Percentiles rank a stretch among this genome's conserved stretches.
Conservation (phyloP, 1,140 invertebrate genomes). For the Thalassaphorura encarpata region DNA sequence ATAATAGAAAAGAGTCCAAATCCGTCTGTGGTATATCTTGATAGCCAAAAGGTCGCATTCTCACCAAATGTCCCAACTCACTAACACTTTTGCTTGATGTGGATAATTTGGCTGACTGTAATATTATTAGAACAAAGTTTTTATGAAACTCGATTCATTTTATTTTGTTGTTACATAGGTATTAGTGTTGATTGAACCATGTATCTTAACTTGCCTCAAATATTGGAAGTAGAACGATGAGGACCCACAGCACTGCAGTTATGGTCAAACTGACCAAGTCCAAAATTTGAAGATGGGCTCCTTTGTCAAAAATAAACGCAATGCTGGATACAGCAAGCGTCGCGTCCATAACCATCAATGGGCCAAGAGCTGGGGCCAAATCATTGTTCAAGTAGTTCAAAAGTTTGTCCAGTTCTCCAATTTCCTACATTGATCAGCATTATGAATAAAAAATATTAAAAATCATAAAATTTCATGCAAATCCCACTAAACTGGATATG, state of each 20-base stretch:
- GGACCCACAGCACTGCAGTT: conserved; percentile 56
- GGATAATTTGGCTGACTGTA: conserved; percentile 64
- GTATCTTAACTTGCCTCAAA: conserved; percentile 54
- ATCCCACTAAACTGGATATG: background rate
- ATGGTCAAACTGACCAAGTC: conserved; percentile 45
- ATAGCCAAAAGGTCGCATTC: conserved; percentile 65
- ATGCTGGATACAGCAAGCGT: conserved; percentile 57
- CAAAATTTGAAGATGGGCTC: conserved; percentile 45
- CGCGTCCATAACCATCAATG: conserved; percentile 61
- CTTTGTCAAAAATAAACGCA: conserved; percentile 51
- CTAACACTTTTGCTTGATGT: conserved; percentile 57
- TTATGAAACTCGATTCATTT: too few species aligned
- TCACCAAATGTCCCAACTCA: conserved; percentile 61
- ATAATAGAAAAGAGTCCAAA: conserved; percentile 63
- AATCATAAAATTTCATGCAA: background rate
- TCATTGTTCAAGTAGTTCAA: conserved; percentile 62
- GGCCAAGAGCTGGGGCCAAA: conserved; percentile 56
- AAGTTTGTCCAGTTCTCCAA: conserved; percentile 61
- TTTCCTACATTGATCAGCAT: conserved; percentile 44
- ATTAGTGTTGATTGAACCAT: too few species aligned
- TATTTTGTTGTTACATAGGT: too few species aligned
- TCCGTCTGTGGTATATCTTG: conserved; percentile 60
- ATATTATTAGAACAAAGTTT: too few species aligned
- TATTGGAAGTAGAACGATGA: conserved; percentile 56
- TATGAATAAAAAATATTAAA: too few species aligned